phyloP scores from a whole-genome alignment of 2,113 vertebrate species.

The Phaethornis superciliosus region DNA sequence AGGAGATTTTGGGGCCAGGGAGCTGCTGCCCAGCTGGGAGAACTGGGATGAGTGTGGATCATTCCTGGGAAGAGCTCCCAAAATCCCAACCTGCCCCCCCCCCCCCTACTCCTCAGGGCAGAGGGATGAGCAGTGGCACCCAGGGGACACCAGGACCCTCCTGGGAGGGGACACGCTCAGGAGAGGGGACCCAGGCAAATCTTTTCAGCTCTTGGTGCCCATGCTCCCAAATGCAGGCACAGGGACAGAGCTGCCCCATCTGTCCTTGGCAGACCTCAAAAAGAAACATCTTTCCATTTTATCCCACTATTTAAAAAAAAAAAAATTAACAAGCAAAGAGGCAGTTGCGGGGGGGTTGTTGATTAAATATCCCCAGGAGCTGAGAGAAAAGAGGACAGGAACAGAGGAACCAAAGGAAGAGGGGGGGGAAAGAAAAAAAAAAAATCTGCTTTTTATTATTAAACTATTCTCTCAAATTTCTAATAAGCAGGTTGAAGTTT shows the following conservation, averaged over 20 bases:
- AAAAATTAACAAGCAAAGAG: not conserved
- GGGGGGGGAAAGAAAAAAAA: not conserved
- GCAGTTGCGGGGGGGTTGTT: not conserved
- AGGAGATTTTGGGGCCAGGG: not conserved
- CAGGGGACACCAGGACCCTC: not conserved
- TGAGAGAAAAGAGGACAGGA: constrained; percentile 5
- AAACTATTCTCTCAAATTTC: constrained; percentile 79
- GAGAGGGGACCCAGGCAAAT: rapidly evolving
- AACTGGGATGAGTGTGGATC: not conserved
- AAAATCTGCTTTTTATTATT: constrained; percentile 69
- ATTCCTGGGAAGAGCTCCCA: not conserved
- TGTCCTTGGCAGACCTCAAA: constrained; percentile 62
- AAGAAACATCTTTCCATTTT: constrained; percentile 60
- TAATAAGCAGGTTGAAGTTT: constrained; percentile 81
- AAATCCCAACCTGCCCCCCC: not conserved
- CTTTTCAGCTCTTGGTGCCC: not conserved
- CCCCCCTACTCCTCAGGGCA: rapidly evolving
- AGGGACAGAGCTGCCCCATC: not conserved
- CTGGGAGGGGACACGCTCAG: not conserved
- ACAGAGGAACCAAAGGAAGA: not conserved
- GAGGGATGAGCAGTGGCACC: not conserved
- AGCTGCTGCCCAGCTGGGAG: not conserved
- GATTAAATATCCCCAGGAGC: constrained; percentile 41
- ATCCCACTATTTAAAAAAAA: constrained; percentile 34
- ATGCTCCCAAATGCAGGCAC: not conserved